These are phyloP conservation scores for Uria lomvia DNA, from an alignment of 2,113 vertebrate species.

Conservation along the genomic window DNA sequence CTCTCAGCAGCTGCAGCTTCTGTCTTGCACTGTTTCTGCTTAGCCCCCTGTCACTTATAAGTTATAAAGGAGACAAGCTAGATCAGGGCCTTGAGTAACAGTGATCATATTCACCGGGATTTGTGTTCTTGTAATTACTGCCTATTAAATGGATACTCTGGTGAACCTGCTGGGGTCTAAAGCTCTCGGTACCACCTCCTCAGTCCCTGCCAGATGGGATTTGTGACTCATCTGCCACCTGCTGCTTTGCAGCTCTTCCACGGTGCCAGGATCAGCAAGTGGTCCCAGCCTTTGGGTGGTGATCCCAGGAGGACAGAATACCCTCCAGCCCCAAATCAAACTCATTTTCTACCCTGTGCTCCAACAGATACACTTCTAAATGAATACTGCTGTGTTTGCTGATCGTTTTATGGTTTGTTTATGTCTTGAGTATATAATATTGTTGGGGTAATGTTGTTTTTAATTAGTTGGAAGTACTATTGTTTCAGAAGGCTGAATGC, in stretches of 20 bases:
- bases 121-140: neutral
- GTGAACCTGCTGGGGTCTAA: neutral
- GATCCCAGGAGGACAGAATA: neutral
- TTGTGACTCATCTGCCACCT: neutral
- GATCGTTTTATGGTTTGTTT: slow-evolving; percentile 57
- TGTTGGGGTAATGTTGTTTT: slow-evolving; percentile 6
- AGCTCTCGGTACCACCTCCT: neutral
- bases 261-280: neutral
- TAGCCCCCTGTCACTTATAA: neutral
- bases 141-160: neutral
- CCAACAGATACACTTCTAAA: slow-evolving; percentile 25
- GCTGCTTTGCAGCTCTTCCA: neutral
- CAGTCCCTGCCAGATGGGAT: neutral
- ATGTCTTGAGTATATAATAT: slow-evolving; percentile 28
- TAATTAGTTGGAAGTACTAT: slow-evolving; percentile 48
- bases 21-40: rapidly evolving
- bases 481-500: slow-evolving; percentile 46
- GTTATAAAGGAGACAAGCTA: neutral
- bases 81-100: neutral
- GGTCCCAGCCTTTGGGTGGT: neutral
- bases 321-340: neutral
- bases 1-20: neutral
- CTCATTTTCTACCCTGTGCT: neutral
- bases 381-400: slow-evolving; percentile 28
- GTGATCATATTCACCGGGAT: neutral